A percentile compares a stretch with the other conserved stretches of the same genome.
phyloP scores from a whole-genome alignment of 2,797 vertebrate species.

The Enteromius radiatus region DNA sequence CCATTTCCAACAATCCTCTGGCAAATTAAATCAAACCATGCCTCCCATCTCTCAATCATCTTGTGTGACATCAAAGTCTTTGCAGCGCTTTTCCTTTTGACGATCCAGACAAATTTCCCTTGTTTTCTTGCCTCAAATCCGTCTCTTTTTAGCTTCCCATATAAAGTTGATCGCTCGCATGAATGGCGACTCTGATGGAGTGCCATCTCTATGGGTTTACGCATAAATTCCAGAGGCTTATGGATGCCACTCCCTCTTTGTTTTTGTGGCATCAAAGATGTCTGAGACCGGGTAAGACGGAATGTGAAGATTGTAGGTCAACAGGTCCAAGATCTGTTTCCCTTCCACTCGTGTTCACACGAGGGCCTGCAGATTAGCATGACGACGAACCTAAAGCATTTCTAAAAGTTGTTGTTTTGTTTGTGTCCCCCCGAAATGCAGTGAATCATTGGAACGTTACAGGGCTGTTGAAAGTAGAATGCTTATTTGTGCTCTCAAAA shows the following conservation, averaged over 20 bases:
- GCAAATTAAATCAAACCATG: conserved; percentile 72
- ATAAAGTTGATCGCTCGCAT: conserved; percentile 75
- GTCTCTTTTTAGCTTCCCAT: conserved; percentile 74
- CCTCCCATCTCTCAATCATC: conserved; percentile 79
- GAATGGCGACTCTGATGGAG: conserved; percentile 77
- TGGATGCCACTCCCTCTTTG: conserved; percentile 77
- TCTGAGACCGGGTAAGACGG: conserved; percentile 67
- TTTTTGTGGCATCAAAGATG: conserved; percentile 77
- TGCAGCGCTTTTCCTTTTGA: conserved; percentile 64
- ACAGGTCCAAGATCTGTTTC: conserved; percentile 71
- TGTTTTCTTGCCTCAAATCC: conserved; percentile 71
- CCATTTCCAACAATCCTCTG: conserved; percentile 68
- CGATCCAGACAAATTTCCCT: conserved; percentile 72
- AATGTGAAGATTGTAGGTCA: conserved; percentile 70
- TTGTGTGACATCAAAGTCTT: conserved; percentile 78
- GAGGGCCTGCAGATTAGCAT: conserved; percentile 63
- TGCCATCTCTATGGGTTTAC: conserved; percentile 75
- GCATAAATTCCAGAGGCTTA: conserved; percentile 73
- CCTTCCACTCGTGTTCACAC: conserved; percentile 58
- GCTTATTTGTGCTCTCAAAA: conserved; percentile 6
- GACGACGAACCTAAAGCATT: conserved; percentile 61
- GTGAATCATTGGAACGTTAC: conserved; percentile 54
- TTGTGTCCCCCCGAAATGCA: conserved; percentile 50
- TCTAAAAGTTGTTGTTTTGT: conserved; percentile 55
- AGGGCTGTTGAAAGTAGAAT: conserved; percentile 18